Evolutionary conservation across 2,888 invertebrate species (phyloP), one percentile per base, ranked within the genome.

Genomic region (Hybos culiciformis): DNA sequence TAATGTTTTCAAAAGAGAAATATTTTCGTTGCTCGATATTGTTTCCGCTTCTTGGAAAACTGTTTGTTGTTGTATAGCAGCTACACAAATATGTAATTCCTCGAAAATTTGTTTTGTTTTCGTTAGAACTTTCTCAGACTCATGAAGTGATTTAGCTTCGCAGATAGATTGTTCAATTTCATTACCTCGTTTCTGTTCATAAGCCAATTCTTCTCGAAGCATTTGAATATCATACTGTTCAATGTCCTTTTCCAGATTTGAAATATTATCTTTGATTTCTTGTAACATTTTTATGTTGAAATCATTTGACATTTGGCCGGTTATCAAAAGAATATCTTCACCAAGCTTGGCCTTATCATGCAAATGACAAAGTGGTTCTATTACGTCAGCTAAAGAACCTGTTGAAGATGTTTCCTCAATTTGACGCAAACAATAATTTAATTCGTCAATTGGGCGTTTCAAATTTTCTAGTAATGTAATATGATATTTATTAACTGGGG

Each of bases 401-500:
- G 65, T 57, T 14, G 60, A 56, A 1, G 65, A 61, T 43, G 66
- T 62, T 29, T 63, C 60, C 44, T 68, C 65, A 3, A 62, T 64
- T 50, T 67, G 62, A 3, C 65, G 56, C 20, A 70, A 56, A 40
- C 66, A 67, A 44, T 67, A 66, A 48, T 69, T 68, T 0, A 69
- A 51, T 48, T 67, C 68, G 51, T 72, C 71, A 8, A 74, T 57
- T 1, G 74, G 72, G 33, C 68, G 67, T 24, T 70, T 66, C 2
- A 74, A 53, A 50, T 65, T 69, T 47, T 72, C 71, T 12, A 73
- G 54, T 7, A 71, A 61, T 6, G 63, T 62, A 5, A 73, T 53
- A 36, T 63, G 62, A 43, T 62, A 60, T 20, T 60, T 60, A 19
- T 59, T 58, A 3, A 66, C 54, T 8, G 61, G 56, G 17, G 54